These are phyloP conservation scores for Tapirus indicus DNA, from an alignment of 2,797 vertebrate genomes.

Conservation along the genomic window DNA sequence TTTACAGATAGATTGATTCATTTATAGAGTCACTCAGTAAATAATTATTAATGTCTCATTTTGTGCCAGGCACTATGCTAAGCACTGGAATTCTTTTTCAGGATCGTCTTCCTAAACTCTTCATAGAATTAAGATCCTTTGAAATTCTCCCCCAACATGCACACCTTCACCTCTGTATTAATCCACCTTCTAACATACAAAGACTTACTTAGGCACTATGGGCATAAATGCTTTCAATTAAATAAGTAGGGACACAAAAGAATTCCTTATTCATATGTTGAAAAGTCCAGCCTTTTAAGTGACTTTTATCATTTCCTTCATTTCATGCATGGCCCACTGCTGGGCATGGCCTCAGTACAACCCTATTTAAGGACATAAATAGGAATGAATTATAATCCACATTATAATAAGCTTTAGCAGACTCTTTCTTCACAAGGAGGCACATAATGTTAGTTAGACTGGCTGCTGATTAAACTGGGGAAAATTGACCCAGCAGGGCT, in stretches of 20 bases:
- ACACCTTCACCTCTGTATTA: slow-evolving; percentile 7
- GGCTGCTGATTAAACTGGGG: slow-evolving; percentile 58
- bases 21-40: slow-evolving; percentile 27
- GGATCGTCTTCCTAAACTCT: slow-evolving; percentile 41
- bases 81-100: slow-evolving; percentile 44
- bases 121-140: slow-evolving; percentile 58
- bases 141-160: neutral
- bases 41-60: slow-evolving; percentile 42
- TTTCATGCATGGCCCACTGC: slow-evolving; percentile 45
- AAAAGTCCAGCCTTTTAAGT: slow-evolving; percentile 43
- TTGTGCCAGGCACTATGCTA: neutral
- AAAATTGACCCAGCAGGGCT: slow-evolving; percentile 36
- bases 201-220: neutral
- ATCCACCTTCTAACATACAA: slow-evolving; percentile 45
- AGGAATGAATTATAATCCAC: slow-evolving; percentile 66
- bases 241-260: slow-evolving; percentile 48
- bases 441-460: slow-evolving; percentile 55
- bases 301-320: slow-evolving; percentile 48
- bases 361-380: slow-evolving; percentile 64
- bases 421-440: slow-evolving; percentile 47
- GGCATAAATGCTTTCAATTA: slow-evolving; percentile 54
- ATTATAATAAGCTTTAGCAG: slow-evolving; percentile 64
- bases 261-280: slow-evolving; percentile 54
- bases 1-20: slow-evolving; percentile 33
- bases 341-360: neutral